Percentiles rank a stretch among this genome's conserved stretches.
Evolutionary conservation across 37 sponge, comb jelly and placozoan species (phyloP).

Genomic region (Chondrosia reniformis): DNA sequence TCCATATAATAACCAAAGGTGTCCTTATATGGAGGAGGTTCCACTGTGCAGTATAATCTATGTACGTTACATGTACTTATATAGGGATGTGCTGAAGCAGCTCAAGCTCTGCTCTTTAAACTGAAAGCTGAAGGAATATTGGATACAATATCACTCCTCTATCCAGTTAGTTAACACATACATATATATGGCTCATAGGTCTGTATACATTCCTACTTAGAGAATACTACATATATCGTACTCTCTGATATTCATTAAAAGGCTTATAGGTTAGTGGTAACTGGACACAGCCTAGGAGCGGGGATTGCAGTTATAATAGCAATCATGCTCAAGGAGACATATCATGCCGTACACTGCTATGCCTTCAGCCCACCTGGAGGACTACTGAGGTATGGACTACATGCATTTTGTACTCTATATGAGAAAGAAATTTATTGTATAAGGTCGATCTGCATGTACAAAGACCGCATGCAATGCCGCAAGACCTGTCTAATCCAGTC

Average conservation of each 20-base stretch:
- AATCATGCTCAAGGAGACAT: conserved; percentile 41
- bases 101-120: conserved; percentile 55
- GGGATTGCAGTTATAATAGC: conserved; percentile 53
- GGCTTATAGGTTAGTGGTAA: conserved; percentile 49
- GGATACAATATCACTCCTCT: conserved; percentile 27
- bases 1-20: not conserved
- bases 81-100: conserved; percentile 50
- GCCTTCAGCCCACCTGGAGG: conserved; percentile 65
- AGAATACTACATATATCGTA: not conserved
- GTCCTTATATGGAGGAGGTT: no score
- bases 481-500: no score
- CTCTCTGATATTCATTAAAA: not conserved
- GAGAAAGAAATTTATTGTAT: no score
- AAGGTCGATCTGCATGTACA: no score
- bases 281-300: conserved; percentile 71
- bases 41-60: no score
- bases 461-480: no score
- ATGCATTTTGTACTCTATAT: no score
- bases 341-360: conserved; percentile 60
- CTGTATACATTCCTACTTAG: not conserved
- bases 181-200: not conserved
- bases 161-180: conserved; percentile 32
- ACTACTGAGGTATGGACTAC: conserved; percentile 16
- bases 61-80: not conserved
- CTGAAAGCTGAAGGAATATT: conserved; percentile 47